phyloP scores from a whole-genome alignment of 2,113 vertebrate species.

The Periophthalmodon schlosseri region DNA sequence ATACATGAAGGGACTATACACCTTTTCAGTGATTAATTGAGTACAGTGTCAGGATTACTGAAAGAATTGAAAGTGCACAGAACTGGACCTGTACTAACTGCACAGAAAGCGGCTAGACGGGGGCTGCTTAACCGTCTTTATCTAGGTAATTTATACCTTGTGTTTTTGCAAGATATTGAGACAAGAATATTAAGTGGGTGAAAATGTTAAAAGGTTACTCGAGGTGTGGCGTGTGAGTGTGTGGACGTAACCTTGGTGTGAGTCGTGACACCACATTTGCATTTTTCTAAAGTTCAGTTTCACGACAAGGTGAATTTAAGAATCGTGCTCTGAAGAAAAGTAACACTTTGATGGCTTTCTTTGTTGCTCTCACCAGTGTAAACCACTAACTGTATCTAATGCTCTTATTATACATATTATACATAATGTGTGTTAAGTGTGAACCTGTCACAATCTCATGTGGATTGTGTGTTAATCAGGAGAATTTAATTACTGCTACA shows the following conservation, averaged over 20 bases:
- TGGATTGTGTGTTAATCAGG: conserved; percentile 32
- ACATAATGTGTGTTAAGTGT: conserved; percentile 13
- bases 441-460: conserved; percentile 57
- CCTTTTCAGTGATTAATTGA: no score
- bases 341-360: neutral
- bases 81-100: neutral
- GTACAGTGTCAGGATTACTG: neutral
- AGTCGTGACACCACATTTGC: neutral
- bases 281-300: conserved; percentile 9
- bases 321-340: neutral
- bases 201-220: conserved; percentile 5
- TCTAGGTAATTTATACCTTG: neutral
- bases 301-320: conserved; percentile 1
- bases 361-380: neutral
- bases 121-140: neutral
- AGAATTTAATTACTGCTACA: neutral
- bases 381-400: conserved; percentile 29
- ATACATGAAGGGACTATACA: no score
- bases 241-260: conserved; percentile 11
- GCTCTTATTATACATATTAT: neutral
- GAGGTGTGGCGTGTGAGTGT: conserved; percentile 6
- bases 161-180: neutral
- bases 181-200: conserved; percentile 7
- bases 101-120: neutral
- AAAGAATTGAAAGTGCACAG: neutral